A percentile compares a stretch with the other conserved stretches of the same genome.
Conservation (phyloP, 2,797 vertebrate species). For the Peromyscus eremicus region DNA sequence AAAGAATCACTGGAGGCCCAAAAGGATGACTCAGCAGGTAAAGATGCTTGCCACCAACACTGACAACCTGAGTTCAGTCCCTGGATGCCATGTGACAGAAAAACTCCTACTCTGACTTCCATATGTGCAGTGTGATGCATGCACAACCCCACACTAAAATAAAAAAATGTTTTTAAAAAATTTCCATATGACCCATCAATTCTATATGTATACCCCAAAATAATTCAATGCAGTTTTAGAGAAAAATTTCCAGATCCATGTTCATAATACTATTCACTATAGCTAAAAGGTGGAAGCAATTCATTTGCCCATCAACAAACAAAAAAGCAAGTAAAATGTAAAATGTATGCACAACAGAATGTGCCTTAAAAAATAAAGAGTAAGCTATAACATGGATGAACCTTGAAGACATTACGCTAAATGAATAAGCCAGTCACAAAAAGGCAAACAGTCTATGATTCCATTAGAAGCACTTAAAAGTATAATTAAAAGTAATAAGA, state of each 20-base stretch:
- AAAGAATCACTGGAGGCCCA: neutral
- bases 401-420: neutral
- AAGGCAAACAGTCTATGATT: neutral
- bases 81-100: neutral
- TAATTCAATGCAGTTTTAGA: neutral
- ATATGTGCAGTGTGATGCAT: neutral
- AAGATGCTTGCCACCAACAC: neutral
- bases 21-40: neutral
- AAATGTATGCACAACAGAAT: neutral
- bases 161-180: neutral
- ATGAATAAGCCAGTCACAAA: conserved; percentile 12
- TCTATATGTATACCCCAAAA: conserved; percentile 23
- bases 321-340: neutral
- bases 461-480: neutral
- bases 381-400: neutral
- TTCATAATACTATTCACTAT: neutral
- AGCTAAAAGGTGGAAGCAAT: neutral
- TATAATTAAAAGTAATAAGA: conserved; percentile 11
- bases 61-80: neutral
- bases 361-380: neutral
- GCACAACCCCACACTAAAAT: neutral
- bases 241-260: neutral
- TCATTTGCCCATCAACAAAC: neutral
- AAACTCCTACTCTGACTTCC: neutral
- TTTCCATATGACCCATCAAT: neutral